Percentiles rank a stretch among this genome's conserved stretches.
Conservation (phyloP, 2,113 vertebrate species). For the Jaculus jaculus region DNA sequence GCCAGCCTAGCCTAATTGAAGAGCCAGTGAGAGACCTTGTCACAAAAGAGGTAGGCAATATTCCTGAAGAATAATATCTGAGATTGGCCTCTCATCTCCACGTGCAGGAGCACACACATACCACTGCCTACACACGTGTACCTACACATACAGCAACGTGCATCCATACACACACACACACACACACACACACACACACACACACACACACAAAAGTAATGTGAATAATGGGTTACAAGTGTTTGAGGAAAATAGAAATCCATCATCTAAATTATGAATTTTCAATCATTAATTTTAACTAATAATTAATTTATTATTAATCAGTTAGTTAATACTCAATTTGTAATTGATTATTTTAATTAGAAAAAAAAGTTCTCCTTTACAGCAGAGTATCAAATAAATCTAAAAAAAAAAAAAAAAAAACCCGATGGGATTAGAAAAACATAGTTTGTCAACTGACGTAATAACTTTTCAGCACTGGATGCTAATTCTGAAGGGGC, state of each 20-base stretch:
- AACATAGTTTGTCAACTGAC: not conserved
- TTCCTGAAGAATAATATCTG: no score
- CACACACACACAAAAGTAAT: not conserved
- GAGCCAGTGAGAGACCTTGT: no score
- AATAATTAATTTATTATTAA: not conserved
- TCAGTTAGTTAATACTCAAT: not conserved
- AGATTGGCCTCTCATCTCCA: no score
- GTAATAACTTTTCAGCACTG: not conserved
- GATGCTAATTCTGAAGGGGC: not conserved
- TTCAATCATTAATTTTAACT: not conserved
- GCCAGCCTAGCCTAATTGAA: no score
- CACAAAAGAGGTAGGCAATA: no score
- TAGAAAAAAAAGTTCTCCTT: not conserved
- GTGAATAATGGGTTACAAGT: not conserved
- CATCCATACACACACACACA: no score
- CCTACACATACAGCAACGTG: no score
- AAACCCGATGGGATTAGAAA: not conserved
- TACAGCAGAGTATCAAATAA: not conserved
- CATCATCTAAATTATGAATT: not conserved
- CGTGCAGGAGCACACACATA: no score
- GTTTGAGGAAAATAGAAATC: not conserved
- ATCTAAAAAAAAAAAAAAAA: not conserved
- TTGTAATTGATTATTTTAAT: not conserved
- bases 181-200: no score
- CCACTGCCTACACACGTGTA: no score